Base-by-base conservation (phyloP, 2,888 invertebrate species). In the Cordilura impudica region DNA sequence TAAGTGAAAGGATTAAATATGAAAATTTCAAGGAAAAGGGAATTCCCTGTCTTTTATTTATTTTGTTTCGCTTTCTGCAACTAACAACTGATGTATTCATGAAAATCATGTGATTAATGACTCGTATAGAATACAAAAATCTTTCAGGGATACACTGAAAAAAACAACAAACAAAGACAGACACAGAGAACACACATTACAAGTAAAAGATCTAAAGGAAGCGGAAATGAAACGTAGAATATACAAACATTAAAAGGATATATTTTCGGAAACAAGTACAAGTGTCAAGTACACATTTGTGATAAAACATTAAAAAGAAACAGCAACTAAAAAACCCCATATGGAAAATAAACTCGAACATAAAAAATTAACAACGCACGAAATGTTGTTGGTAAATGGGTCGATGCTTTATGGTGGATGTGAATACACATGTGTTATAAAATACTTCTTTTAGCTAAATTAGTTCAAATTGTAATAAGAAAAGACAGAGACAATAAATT, bases 41-140 rank as follows among this genome's bases (percentile, higher is more conserved):
- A 18, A 54, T 1, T 18, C 26, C n/a, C 19, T 6, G 26, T 35
- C 12, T 21, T 49, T 21, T 66, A 14, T 23, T 31, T 58, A 26
- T 21, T 45, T 56, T 18, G 18, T 19, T 4, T 67, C 23, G 1
- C 51, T 51, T 35, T 21, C 43, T 35, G 43, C 56, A 56, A 31
- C 56, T 47, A 49, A 39, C 66, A 78, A 83, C 85, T 87, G 87
- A 88, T 88, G 88, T 88, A 88, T 88, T 88, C 88, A 87, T 88
- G 88, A 87, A 69, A 88, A 88, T 87, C 88, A 87, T 87, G 87
- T 89, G 89, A 89, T 89, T 89, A 89, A 89, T 89, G 89, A 88
- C 87, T 88, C 85, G 87, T 88, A 87, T 86, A 87, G 87, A 87
- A 56, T 4, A 31, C 31, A 56, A 21, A 47, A 35, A 45, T 58